These are phyloP conservation scores for Listronotus oregonensis DNA, from an alignment of 1,140 invertebrate species.

Conservation along the genomic window DNA sequence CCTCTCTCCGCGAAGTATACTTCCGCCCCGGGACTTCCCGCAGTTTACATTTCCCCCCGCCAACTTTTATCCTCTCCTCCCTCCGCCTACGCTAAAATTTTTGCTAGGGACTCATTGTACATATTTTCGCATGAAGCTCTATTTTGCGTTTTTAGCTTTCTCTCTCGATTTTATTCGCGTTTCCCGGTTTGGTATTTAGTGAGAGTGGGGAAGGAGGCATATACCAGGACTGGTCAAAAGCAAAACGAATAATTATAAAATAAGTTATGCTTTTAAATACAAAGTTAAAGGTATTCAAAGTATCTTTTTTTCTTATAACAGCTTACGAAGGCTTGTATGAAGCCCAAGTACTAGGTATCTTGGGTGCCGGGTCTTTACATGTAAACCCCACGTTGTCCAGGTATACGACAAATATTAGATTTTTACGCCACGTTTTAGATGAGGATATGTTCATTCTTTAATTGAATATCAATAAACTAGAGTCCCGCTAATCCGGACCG, in stretches of 20 bases:
- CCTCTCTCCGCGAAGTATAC: conserved; percentile 41
- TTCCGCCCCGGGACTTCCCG: conserved; percentile 54
- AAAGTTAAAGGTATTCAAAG: no score
- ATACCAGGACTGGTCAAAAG: conserved; percentile 2
- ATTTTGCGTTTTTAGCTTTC: conserved; percentile 56
- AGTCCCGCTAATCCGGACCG: no score
- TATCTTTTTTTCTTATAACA: not conserved
- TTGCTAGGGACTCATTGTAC: conserved; percentile 55
- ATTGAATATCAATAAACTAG: no score
- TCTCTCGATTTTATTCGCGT: conserved; percentile 49
- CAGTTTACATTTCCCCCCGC: conserved; percentile 54
- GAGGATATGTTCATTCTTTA: no score
- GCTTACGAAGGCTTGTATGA: not conserved
- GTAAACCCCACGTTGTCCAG: no score
- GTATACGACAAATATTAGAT: no score
- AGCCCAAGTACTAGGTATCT: no score
- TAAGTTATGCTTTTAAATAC: no score
- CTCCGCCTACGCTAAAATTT: conserved; percentile 45
- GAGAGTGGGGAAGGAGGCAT: conserved; percentile 18
- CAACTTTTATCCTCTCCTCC: conserved; percentile 17
- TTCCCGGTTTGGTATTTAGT: conserved; percentile 43
- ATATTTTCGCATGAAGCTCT: conserved; percentile 54
- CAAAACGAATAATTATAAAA: no score
- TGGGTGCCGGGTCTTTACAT: not conserved
- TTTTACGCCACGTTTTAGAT: no score